A percentile compares a stretch with the other conserved stretches of the same genome.
These are phyloP conservation scores for Meloidogyne exigua DNA, from an alignment of 1,140 invertebrate genomes.

Conservation along the genomic window DNA sequence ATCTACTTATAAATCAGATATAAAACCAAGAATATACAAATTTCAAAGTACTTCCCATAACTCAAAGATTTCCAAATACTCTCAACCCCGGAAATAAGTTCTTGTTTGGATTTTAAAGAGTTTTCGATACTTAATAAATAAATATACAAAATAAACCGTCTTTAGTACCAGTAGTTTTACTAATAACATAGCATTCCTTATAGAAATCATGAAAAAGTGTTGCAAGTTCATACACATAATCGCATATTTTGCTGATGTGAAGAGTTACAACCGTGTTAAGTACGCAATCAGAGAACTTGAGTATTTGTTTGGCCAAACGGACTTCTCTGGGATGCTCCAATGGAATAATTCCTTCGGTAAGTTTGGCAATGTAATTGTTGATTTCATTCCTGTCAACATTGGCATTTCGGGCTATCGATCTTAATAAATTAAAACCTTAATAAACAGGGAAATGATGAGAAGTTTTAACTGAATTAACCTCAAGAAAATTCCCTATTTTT, in stretches of 20 bases:
- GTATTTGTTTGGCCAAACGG: constrained; percentile 81
- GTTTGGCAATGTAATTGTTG: constrained; percentile 29
- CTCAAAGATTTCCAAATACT: too few relatives aligned
- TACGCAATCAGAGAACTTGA: constrained; percentile 74
- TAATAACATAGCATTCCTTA: constrained; percentile 93
- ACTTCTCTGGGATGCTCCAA: constrained; percentile 87
- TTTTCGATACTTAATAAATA: background rate
- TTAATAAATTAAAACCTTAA: constrained; percentile 14
- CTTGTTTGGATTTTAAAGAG: background rate
- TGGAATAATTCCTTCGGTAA: constrained; percentile 58
- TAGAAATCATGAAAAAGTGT: constrained; percentile 93
- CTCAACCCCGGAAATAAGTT: too few relatives aligned
- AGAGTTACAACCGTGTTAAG: constrained; percentile 80
- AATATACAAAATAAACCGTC: constrained; percentile 40
- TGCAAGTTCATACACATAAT: constrained; percentile 91
- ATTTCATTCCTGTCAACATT: constrained; percentile 66
- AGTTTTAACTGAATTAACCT: too few relatives aligned
- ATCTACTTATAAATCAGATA: too few relatives aligned
- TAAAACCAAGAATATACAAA: too few relatives aligned
- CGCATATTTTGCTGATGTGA: constrained; percentile 77
- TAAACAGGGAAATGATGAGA: too few relatives aligned
- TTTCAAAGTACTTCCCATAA: too few relatives aligned
- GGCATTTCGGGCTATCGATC: constrained; percentile 76
- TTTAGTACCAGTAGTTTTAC: constrained; percentile 75
- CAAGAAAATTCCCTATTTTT: too few relatives aligned